Evolutionary conservation across 2,113 vertebrate genomes (phyloP).

Genomic region (Psittacula cyanocephala): DNA sequence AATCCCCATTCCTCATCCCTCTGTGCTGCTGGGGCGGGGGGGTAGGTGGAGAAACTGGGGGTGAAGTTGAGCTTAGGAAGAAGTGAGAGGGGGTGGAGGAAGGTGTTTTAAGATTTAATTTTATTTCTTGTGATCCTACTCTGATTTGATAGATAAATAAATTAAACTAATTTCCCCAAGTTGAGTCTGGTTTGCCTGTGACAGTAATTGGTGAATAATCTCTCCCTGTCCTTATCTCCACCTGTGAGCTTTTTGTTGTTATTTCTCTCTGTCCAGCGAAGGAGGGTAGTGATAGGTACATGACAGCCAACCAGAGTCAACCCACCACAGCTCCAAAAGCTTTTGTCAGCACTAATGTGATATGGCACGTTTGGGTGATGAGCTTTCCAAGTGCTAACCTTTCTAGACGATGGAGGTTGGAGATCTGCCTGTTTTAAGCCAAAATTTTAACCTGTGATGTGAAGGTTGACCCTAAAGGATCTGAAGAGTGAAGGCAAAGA

Average conservation of each 20-base stretch:
- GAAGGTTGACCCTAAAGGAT: not conserved
- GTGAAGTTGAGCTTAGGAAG: not conserved
- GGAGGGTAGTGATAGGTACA: not conserved
- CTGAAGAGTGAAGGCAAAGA: not conserved
- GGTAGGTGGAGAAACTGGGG: not conserved
- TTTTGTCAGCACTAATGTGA: not conserved
- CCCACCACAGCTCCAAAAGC: not conserved
- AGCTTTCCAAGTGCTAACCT: not conserved
- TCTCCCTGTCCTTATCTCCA: not conserved
- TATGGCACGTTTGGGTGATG: not conserved
- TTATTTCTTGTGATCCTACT: not conserved
- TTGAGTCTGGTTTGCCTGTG: not conserved
- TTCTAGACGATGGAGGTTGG: not conserved
- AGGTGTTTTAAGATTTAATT: not conserved
- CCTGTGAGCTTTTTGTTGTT: not conserved
- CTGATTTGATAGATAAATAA: not conserved
- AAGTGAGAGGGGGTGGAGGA: not conserved
- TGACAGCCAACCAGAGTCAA: not conserved
- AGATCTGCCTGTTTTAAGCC: not conserved
- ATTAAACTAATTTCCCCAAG: not conserved
- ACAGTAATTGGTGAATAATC: not conserved
- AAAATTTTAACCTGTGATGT: not conserved
- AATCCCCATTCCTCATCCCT: not conserved
- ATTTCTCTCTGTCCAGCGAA: not conserved
- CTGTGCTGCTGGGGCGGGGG: not conserved